phyloP scores from a whole-genome alignment of 92 coral and sea anemone genomes.

The Ricordea florida region DNA sequence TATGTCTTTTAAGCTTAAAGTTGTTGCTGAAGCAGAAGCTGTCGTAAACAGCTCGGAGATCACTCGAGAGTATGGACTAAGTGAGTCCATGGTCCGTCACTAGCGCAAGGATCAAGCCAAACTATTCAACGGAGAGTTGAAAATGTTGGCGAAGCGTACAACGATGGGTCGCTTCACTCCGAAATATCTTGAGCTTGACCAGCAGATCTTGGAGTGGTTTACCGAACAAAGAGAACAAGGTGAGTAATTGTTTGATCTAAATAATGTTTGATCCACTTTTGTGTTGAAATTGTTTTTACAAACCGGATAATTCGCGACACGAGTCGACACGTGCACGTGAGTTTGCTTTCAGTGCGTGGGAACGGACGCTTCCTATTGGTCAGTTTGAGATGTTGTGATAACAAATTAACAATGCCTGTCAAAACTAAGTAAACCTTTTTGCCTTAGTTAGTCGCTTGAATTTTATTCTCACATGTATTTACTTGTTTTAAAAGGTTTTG shows the following conservation, averaged over 20 bases:
- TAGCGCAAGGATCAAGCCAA: not conserved
- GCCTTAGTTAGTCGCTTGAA: not conserved
- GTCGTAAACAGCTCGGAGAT: not conserved
- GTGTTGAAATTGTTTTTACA: not conserved
- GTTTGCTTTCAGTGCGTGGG: slow-evolving; percentile 11
- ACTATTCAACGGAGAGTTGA: not conserved
- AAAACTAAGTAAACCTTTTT: not conserved
- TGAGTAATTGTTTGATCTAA: not conserved
- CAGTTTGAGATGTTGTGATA: not conserved
- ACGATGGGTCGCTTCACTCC: slow-evolving; percentile 9
- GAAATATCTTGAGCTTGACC: slow-evolving; percentile 10
- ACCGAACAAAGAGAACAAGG: slow-evolving; percentile 1
- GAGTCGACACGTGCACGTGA: slow-evolving; percentile 6
- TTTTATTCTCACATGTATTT: not conserved
- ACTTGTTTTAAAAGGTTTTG: not conserved
- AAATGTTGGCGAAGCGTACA: not conserved
- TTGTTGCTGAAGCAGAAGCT: not conserved
- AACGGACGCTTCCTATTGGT: slow-evolving; percentile 1
- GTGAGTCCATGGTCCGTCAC: not conserved
- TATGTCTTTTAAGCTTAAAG: not conserved
- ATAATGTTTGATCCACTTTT: not conserved
- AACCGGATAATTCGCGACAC: not conserved
- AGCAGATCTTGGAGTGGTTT: slow-evolving; percentile 12
- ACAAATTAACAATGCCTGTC: slow-evolving; percentile 5
- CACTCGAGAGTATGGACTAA: not conserved